Evolutionary conservation across 2,888 invertebrate species (phyloP), one percentile per base, ranked within the genome.

Genomic region (Limnephilus marmoratus): DNA sequence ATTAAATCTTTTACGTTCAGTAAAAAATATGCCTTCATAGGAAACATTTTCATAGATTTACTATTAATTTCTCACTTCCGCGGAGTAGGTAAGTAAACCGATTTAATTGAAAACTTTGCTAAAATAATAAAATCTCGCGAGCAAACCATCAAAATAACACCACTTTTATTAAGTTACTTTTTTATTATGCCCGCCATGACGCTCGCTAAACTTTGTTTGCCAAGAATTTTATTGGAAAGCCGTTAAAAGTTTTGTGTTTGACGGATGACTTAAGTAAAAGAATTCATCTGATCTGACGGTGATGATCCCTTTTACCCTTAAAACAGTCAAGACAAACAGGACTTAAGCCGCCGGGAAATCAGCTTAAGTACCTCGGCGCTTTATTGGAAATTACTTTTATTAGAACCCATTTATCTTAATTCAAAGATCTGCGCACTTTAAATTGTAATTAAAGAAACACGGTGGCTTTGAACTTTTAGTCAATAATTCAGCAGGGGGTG

Each of bases 221-320:
- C 81, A 90, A 91, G 91, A 88, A 90, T 86, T 91, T 93, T 93
- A 93, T 93, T 90, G 88, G 91, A 93, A 90, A 81, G 83, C 81
- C 90, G 91, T 93, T 90, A 91, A 91, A 91, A 86, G 49, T 90
- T 91, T 90, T 86, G 24, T 68, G 87, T 87, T 68, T 87, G 87
- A 87, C 53, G 53, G 68, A 87, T 68, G 87, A 87, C 68, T 87
- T 87, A 87, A 87, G 31, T 87, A 49, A 68, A 49, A 87, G 53
- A 29, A 87, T 87, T 37, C 87, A 31, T 53, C 53, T 29, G 87
- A 68, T 53, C 87, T 53, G 53, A 31, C 41, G 45, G 85, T 15
- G 85, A 86, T 86, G 85, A 86, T 86, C 85, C 41, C 83, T 83
- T 83, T 83, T 83, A 83, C 83, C 34, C 83, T 83, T 83, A 83